These are phyloP conservation scores for Stenoptilia bipunctidactyla DNA, from an alignment of 2,888 invertebrate species.

Conservation along the genomic window DNA sequence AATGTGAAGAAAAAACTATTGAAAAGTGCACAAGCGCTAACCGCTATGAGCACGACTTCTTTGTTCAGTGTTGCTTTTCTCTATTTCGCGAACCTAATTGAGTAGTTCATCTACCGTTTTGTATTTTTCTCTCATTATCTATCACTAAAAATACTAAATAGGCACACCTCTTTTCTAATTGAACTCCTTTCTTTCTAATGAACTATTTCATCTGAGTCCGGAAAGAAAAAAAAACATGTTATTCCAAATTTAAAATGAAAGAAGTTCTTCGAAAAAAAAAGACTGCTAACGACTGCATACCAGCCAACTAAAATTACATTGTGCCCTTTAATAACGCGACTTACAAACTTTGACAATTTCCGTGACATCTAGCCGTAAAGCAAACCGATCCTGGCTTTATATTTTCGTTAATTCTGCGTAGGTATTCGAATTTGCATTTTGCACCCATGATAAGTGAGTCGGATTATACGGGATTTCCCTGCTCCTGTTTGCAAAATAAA, in stretches of 20 bases:
- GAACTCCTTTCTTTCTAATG: too few relatives aligned
- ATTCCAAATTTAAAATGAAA: too few relatives aligned
- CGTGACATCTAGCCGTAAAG: slow-evolving; percentile 33
- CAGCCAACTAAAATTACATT: slow-evolving; percentile 34
- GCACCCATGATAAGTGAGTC: slow-evolving; percentile 68
- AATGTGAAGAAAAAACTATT: slow-evolving; percentile 37
- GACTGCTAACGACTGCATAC: slow-evolving; percentile 12
- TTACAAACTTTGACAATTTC: slow-evolving; percentile 60
- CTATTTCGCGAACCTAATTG: too few relatives aligned
- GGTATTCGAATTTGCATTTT: slow-evolving; percentile 64
- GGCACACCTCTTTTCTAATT: too few relatives aligned
- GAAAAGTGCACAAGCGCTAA: slow-evolving; percentile 35
- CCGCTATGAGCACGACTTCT: slow-evolving; percentile 35
- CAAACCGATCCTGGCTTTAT: slow-evolving; percentile 11
- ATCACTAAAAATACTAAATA: too few relatives aligned
- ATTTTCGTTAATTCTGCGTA: slow-evolving; percentile 63
- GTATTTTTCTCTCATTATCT: too few relatives aligned
- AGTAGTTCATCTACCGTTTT: too few relatives aligned
- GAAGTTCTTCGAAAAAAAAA: slow-evolving; percentile 6
- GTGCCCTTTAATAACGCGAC: slow-evolving; percentile 46
- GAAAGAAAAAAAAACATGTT: too few relatives aligned
- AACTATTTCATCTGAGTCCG: too few relatives aligned
- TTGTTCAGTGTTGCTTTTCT: slow-evolving; percentile 10
- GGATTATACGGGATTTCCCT: slow-evolving; percentile 67
- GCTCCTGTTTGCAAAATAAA: slow-evolving; percentile 69